Base-by-base conservation (phyloP, 2,113 vertebrate genomes). In the Pteruthius melanotis region DNA sequence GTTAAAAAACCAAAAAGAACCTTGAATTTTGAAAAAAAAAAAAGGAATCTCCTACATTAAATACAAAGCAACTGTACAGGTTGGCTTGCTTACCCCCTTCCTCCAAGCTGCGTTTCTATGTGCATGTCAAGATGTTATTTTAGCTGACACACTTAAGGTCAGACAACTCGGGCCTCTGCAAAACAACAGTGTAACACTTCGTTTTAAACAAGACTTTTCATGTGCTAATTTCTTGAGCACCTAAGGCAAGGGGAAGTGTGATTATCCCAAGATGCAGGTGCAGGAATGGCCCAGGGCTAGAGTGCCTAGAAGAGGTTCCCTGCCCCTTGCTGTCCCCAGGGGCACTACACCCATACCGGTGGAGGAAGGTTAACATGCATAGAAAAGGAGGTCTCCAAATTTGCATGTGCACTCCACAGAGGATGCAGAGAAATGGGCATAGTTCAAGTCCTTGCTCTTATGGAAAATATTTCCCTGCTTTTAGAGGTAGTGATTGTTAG, bases 181-280 rank as follows among this genome's bases (percentile, higher is more conserved):
- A 68, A 87, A 94, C 87, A 93, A 44, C 45, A 79, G 61, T 33
- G 26, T 28, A 78, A 45, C 39, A 53, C 57, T 82, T 76, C 2
- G 17, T 49, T 93, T 84, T n/a, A 64, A 57, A 92, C 39, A 37
- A 35, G 60, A 77, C 60, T 87, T 87, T 92, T 94, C 91, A 95
- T 39, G n/a, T 91, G 93, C 83, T 94, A 77, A 90, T 93, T 60
- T 84, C 83, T 27, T 17, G 39, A 66, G 83, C 88, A 44, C 86
- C 87, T 39, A 35, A 90, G 72, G 74, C 4, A 1, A 61, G 17
- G 35, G 45, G n/a, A 92, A 57, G 49, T 31, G 23, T 79, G 23
- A 2, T 71, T 59, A 95, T 26, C 57, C 82, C 50, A 47, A 57
- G 57, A 74, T 85, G 61, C 69, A 87, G 77, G 27, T 20, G 24